These are phyloP conservation scores for Carassius carassius DNA, from an alignment of 2,113 vertebrate genomes.

Conservation along the genomic window DNA sequence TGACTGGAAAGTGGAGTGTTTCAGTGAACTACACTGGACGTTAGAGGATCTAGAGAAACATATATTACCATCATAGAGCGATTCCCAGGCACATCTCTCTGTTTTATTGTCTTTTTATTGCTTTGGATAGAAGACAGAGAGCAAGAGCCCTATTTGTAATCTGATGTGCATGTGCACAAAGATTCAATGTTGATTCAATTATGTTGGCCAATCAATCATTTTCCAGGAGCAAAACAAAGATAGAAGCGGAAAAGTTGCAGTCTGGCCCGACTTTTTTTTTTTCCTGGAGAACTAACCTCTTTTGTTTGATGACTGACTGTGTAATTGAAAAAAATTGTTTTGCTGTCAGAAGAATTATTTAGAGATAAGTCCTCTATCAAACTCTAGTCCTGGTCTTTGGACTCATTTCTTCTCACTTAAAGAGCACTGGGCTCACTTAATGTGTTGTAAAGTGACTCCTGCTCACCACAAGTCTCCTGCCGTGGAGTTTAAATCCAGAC, in stretches of 20 bases:
- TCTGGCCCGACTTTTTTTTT: slow-evolving; percentile 3
- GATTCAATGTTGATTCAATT: slow-evolving; percentile 56
- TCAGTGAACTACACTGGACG: slow-evolving; percentile 16
- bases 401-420: slow-evolving; percentile 39
- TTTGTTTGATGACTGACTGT: slow-evolving; percentile 15
- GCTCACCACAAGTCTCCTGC: slow-evolving; percentile 59
- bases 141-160: slow-evolving; percentile 46
- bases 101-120: slow-evolving; percentile 59
- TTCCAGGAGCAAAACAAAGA: slow-evolving; percentile 41
- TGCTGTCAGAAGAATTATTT: slow-evolving; percentile 16
- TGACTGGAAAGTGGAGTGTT: slow-evolving; percentile 41
- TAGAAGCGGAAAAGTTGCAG: slow-evolving; percentile 35
- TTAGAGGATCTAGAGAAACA: slow-evolving; percentile 41
- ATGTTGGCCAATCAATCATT: slow-evolving; percentile 52
- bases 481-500: slow-evolving; percentile 62
- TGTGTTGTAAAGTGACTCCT: slow-evolving; percentile 59
- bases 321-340: slow-evolving; percentile 11
- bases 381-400: slow-evolving; percentile 43
- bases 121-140: slow-evolving; percentile 52
- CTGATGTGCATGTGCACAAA: slow-evolving; percentile 49
- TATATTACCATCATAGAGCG: slow-evolving; percentile 43
- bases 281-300: slow-evolving; percentile 33
- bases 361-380: slow-evolving; percentile 43
- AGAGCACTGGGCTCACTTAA: slow-evolving; percentile 39
- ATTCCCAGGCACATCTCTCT: slow-evolving; percentile 47